Conservation (phyloP, 2,888 invertebrate species). For the Eristalis tenax region DNA sequence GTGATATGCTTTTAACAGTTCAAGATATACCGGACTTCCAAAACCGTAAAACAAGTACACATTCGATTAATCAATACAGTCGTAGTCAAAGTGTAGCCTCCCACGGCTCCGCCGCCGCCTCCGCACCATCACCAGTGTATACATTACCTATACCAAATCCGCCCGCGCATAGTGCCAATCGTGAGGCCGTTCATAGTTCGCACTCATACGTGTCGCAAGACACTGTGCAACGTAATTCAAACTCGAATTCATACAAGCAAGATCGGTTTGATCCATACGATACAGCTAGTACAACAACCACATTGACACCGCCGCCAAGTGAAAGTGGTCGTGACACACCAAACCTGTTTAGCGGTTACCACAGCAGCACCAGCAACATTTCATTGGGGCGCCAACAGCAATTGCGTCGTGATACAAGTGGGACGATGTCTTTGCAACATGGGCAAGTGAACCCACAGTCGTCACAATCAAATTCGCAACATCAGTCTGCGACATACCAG, state of each 20-base stretch:
- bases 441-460: slow-evolving; percentile 42
- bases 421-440: slow-evolving; percentile 60
- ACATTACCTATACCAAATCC: slow-evolving; percentile 64
- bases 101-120: slow-evolving; percentile 60
- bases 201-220: slow-evolving; percentile 72
- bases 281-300: slow-evolving; percentile 75
- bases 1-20: slow-evolving; percentile 93
- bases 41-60: slow-evolving; percentile 72
- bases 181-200: slow-evolving; percentile 68
- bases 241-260: slow-evolving; percentile 65
- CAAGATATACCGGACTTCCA: slow-evolving; percentile 88
- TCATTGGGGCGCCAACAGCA: slow-evolving; percentile 66
- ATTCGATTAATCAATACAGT: slow-evolving; percentile 62
- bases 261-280: slow-evolving; percentile 74
- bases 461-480: slow-evolving; percentile 63
- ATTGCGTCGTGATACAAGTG: slow-evolving; percentile 39
- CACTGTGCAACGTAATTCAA: slow-evolving; percentile 56
- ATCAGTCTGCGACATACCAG: slow-evolving; percentile 81
- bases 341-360: slow-evolving; percentile 71
- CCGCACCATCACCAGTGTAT: slow-evolving; percentile 59
- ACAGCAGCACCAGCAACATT: slow-evolving; percentile 68
- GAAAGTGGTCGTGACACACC: slow-evolving; percentile 75
- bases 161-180: slow-evolving; percentile 56
- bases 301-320: slow-evolving; percentile 75
- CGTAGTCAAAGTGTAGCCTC: slow-evolving; percentile 73